Base-by-base conservation (phyloP, 1,140 invertebrate genomes). In the Magallana angulata region DNA sequence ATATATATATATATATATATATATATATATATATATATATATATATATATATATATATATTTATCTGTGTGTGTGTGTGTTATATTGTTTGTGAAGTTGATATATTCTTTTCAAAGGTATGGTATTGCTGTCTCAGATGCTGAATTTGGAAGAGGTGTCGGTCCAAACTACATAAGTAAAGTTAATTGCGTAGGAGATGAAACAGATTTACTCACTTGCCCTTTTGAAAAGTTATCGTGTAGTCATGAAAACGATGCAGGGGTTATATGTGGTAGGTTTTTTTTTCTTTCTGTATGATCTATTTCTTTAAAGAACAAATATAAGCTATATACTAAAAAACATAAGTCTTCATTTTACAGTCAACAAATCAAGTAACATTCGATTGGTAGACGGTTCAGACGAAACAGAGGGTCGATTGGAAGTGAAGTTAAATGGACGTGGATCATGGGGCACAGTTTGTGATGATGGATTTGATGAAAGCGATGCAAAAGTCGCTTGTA, bases 371-470 rank as follows among this genome's bases (percentile, higher is more conserved):
- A 76, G 68, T 76, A 76, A 14, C 0, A 76, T 30, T 24, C 68
- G 68, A 30, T 30, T 76, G 24, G 7, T 18, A 30, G 68, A 76
- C 36, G 68, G 68, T 36, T 30, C 68, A 8, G 24, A 76, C 24
- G 11, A 24, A 11, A 76, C 68, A 36, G 36, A 84, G 16, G 82
- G 82, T 16, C 82, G 82, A 60, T 30, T 84, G 14, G 82, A 84
- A 24, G 18, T 84, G n/a, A 59, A 60, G 30, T 9, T 59, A 9
- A 11, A 76, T 12, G 68, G 24, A 11, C 9, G 18, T 7, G 16
- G 5, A 24, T 30, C 82, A 30, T 84, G 82, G 82, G 82, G 82
- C 2, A 84, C 82, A 24, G 57, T 84, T 8, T 84, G 82, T 30
- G 57, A 60, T 30, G 58, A 84, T 56, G 9, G 12, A 0, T 84